Percentiles rank a stretch among this genome's conserved stretches.
Conservation (phyloP, 2,888 invertebrate species). For the Rhimphoctona megacephalus region DNA sequence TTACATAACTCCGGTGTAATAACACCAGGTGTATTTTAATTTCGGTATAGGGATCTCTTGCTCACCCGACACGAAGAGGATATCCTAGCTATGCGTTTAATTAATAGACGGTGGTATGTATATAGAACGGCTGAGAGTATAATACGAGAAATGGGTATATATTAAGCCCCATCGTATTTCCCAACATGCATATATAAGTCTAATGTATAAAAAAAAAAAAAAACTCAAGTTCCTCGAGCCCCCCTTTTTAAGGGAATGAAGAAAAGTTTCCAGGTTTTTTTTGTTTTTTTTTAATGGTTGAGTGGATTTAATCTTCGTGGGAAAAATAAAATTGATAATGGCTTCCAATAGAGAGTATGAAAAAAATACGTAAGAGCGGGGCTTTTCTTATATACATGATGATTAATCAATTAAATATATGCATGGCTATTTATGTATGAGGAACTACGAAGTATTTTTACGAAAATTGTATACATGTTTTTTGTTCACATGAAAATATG, state of each 20-base stretch:
- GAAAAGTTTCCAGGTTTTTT: background rate
- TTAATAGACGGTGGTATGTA: conserved; percentile 57
- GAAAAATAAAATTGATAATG: background rate
- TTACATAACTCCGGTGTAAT: conserved; percentile 68
- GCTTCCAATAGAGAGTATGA: background rate
- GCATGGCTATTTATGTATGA: too few relatives aligned
- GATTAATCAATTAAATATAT: too few relatives aligned
- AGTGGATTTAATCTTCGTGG: background rate
- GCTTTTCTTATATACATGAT: too few relatives aligned
- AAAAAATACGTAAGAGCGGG: background rate
- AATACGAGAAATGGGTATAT: conserved; percentile 43
- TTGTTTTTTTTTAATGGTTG: background rate
- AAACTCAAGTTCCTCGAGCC: background rate
- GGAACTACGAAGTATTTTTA: background rate
- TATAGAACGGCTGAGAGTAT: conserved; percentile 27
- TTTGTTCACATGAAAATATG: background rate
- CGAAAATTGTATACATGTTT: background rate
- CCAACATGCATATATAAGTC: conserved; percentile 5
- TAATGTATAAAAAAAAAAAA: background rate
- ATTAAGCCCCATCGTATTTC: conserved; percentile 49
- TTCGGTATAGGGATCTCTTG: conserved; percentile 63
- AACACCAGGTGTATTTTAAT: conserved; percentile 75
- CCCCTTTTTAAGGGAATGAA: background rate
- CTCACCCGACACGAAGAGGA: conserved; percentile 61
- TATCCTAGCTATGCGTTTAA: conserved; percentile 68